A percentile compares a stretch with the other conserved stretches of the same genome.
These are phyloP conservation scores for Drosophila tripunctata DNA, from an alignment of 2,888 invertebrate genomes.

Conservation along the genomic window DNA sequence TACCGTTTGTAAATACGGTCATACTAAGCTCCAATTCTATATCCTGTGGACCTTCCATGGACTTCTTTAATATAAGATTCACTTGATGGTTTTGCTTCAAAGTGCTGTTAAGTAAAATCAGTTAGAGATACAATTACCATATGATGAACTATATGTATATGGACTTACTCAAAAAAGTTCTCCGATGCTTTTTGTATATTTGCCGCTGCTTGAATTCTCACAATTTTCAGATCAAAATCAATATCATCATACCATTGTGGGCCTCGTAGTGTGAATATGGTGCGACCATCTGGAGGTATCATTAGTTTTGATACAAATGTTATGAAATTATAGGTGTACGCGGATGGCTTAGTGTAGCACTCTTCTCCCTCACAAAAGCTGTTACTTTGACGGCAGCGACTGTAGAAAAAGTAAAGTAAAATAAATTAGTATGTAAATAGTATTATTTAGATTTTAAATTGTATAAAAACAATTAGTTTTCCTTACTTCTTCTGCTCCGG, in stretches of 20 bases:
- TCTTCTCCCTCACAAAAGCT: constrained; percentile 89
- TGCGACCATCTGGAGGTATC: constrained; percentile 86
- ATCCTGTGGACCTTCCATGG: constrained; percentile 95
- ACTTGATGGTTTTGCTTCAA: constrained; percentile 88
- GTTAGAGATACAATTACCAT: background rate
- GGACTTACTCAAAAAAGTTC: constrained; percentile 86
- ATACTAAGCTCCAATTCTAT: constrained; percentile 94
- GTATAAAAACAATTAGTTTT: background rate
- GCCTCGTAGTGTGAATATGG: constrained; percentile 95
- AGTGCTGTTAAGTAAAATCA: constrained; percentile 82
- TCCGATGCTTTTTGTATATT: constrained; percentile 86
- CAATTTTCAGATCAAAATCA: constrained; percentile 90
- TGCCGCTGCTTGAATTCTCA: constrained; percentile 88
- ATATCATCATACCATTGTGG: constrained; percentile 90
- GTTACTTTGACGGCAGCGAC: constrained; percentile 91
- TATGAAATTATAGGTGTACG: constrained; percentile 96
- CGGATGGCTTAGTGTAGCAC: constrained; percentile 92
- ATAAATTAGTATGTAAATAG: background rate
- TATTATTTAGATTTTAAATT: no score
- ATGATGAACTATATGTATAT: no score
- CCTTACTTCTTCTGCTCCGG: constrained; percentile 91
- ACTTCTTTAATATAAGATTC: constrained; percentile 89
- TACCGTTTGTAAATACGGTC: constrained; percentile 90
- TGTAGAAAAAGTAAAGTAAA: constrained; percentile 77
- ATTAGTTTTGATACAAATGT: constrained; percentile 94